Percentiles rank a stretch among this genome's conserved stretches.
These are phyloP conservation scores for Mamestra configurata DNA, from an alignment of 1,140 invertebrate genomes.

Conservation along the genomic window DNA sequence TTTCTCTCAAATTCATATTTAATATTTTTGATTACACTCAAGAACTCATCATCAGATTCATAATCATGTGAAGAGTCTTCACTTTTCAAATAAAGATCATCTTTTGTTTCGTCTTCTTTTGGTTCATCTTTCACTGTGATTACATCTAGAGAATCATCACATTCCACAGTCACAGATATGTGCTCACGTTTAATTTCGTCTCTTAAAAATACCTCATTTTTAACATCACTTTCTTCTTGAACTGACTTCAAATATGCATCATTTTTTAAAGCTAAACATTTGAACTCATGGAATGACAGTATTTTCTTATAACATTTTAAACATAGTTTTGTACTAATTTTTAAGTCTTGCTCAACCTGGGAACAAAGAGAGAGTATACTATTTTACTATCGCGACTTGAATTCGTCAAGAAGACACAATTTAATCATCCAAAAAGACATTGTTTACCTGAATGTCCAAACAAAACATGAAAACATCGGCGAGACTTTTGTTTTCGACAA, in stretches of 20 bases:
- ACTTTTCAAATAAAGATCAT: constrained; percentile 20
- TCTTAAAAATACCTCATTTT: constrained; percentile 56
- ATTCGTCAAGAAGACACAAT: background rate
- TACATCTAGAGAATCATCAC: constrained; percentile 6
- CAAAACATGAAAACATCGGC: constrained; percentile 74
- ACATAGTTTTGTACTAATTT: constrained; percentile 70
- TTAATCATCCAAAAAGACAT: background rate
- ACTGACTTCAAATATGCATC: constrained; percentile 65
- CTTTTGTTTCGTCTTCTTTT: constrained; percentile 19
- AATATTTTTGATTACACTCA: constrained; percentile 76
- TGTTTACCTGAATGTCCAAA: constrained; percentile 71
- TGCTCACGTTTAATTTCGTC: constrained; percentile 53
- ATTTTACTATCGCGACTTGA: constrained; percentile 1
- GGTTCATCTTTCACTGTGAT: constrained; percentile 22
- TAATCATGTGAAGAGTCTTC: constrained; percentile 35
- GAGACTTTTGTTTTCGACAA: constrained; percentile 61
- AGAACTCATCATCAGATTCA: constrained; percentile 72
- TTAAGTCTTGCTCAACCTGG: constrained; percentile 64
- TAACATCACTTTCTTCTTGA: constrained; percentile 18
- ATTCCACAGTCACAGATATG: background rate
- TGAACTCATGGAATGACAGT: constrained; percentile 73
- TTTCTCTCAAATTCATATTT: constrained; percentile 68
- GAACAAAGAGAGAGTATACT: constrained; percentile 48
- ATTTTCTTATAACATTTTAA: constrained; percentile 71
- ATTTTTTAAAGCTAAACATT: constrained; percentile 68